Conservation (phyloP, 2,888 invertebrate genomes). For the Ophion costatus region DNA sequence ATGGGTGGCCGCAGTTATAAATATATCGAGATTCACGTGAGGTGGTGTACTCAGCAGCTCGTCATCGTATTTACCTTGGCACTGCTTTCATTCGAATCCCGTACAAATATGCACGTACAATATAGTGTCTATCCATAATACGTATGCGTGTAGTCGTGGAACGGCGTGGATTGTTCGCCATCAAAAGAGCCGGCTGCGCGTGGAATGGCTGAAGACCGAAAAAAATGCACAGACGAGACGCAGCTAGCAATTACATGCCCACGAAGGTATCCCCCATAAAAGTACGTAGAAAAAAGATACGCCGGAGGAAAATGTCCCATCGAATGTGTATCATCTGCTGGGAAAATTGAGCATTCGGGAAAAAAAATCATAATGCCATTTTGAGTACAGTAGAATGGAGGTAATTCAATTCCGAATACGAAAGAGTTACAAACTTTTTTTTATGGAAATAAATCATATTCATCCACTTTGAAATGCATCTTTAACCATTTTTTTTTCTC, state of each 20-base stretch:
- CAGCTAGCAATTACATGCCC: neutral
- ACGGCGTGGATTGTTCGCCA: neutral
- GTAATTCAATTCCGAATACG: too few species aligned
- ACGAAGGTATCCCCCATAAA: neutral
- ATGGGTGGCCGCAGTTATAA: conserved; percentile 4
- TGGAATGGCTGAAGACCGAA: neutral
- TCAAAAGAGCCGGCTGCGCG: neutral
- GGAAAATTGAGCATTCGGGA: neutral
- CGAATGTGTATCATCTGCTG: too few species aligned
- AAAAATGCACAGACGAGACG: neutral
- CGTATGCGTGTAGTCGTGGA: neutral
- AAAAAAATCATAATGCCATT: too few species aligned
- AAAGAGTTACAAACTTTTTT: too few species aligned
- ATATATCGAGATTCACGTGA: neutral
- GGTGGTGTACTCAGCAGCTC: conserved; percentile 70
- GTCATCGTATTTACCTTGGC: conserved; percentile 73
- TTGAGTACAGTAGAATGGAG: too few species aligned
- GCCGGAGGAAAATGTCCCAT: too few species aligned
- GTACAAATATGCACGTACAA: conserved; percentile 8
- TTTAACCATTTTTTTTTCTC: too few species aligned
- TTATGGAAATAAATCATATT: too few species aligned
- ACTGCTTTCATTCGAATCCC: conserved; percentile 72
- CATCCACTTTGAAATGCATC: too few species aligned
- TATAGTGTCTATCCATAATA: neutral
- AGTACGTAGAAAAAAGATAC: neutral